Evolutionary conservation across 2,888 invertebrate genomes (phyloP), one percentile per base, ranked within the genome.

Genomic region (Lacanobia oleracea): DNA sequence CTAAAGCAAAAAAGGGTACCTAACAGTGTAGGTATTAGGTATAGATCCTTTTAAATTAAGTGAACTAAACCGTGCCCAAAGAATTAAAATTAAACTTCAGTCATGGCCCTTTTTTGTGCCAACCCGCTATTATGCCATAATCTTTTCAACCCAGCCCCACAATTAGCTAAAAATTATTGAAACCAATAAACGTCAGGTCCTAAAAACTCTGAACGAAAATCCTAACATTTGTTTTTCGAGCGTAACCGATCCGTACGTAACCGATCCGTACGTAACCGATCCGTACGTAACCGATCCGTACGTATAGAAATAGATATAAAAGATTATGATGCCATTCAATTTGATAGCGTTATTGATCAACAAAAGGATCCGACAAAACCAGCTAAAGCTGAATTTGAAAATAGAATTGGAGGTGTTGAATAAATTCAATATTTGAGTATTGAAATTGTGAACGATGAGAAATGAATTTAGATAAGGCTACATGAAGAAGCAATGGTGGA

Each of bases 291-390:
- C 79, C 51, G 68, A 87, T 79, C 50, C 50, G 37, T 68, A 72
- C 67, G 53, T 63, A 21, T 16, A 76, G 12, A 54, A 23, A 48
- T 60, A 60, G 18, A 37, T 61, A 82, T 73, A 60, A 68, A 56
- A 63, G 33, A 59, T 75, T 57, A 66, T 67, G 63, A 62, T 64
- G 65, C 66, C 76, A 80, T 82, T 62, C 70, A 63, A 90, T 88
- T 88, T 74, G 85, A 75, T 75, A 74, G 51, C 83, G 77, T 74
- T 75, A 82, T 86, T 82, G 86, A 81, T 78, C 73, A 85, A 81
- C 82, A 87, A 87, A 79, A 82, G 79, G 69, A 87, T 80, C 81
- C 79, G 71, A 85, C 71, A 81, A 68, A 84, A 75, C 27, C 12
- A 43, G 18, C 0, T 27, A 72, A 18, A 72, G n/a, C 18, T 48